Base-by-base conservation (phyloP, 2,888 invertebrate genomes). In the Germaria angustata region DNA sequence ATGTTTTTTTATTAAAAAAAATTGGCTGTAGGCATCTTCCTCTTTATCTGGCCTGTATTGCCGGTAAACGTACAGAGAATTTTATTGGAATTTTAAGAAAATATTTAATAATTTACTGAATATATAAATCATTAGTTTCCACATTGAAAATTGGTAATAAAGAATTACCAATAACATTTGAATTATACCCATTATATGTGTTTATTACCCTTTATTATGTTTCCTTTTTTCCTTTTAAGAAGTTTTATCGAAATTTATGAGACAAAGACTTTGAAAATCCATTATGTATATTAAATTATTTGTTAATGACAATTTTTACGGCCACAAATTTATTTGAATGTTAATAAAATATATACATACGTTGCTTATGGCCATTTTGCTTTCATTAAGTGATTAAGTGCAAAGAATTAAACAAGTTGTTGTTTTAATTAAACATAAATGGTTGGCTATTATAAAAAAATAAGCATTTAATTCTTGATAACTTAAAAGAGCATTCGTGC, bases 281-380 rank as follows among this genome's bases (percentile, higher is more conserved):
- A 22, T 59, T 24, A 6, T 17, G 15, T 4, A 32, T 24, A 49
- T 59, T 46, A 59, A 59, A 55, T 55, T 4, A 41, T 41, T 68
- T 53, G 53, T 36, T 36, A 15, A 57, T 34, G 9, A 57, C 46
- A 34, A 8, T 22, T 15, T 11, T 17, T 36, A 32, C 28, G 22
- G 57, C 0, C 2, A 24, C 32, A 61, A 72, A 51, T 72, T 41
- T 39, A 72, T 39, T 72, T 72, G 32, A 36, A 59, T 49, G 65
- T 55, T 32, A 55, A 44, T 24, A 65, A 65, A 75, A 55, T 55
- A 22, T n/a, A n/a, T n/a, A n/a, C n/a, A n/a, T n/a, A n/a, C 13
- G 36, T 57, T 22, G 15, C n/a, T 39, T 28, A 59, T 51, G 28
- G n/a, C 6, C 5, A 17, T 59, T 59, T 36, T n/a, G 0, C 1